phyloP scores from a whole-genome alignment of 2,888 invertebrate genomes.

The Branchinecta sandiegonensis region DNA sequence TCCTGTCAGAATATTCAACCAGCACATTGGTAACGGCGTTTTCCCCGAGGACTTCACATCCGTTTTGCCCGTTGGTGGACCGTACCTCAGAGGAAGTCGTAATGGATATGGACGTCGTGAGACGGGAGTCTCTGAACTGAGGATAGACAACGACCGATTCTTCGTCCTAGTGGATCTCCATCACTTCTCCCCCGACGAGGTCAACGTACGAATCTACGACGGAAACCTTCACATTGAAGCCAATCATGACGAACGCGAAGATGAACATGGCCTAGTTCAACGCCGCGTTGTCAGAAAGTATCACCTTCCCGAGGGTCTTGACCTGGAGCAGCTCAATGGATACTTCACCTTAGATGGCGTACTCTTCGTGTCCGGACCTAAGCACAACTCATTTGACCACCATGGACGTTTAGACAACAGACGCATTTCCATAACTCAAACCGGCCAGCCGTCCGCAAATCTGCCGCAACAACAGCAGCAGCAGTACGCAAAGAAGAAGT shows the following conservation, averaged over 20 bases:
- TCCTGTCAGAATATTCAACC: neutral
- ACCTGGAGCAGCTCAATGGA: neutral
- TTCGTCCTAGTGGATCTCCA: neutral
- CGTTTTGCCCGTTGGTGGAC: neutral
- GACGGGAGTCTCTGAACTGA: conserved; percentile 7
- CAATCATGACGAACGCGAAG: conserved; percentile 4
- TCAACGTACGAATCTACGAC: neutral
- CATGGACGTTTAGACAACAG: neutral
- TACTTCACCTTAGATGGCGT: conserved; percentile 12
- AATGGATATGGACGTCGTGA: neutral
- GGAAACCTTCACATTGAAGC: neutral
- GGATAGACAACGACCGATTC: conserved; percentile 10
- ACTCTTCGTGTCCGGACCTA: neutral
- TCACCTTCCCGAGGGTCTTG: neutral
- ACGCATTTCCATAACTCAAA: neutral
- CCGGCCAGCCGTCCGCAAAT: neutral
- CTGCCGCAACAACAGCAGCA: neutral
- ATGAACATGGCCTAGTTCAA: conserved; percentile 11
- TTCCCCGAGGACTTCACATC: neutral
- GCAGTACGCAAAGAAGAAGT: conserved; percentile 5
- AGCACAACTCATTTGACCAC: conserved; percentile 5
- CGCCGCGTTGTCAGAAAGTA: neutral
- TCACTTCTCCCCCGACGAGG: conserved; percentile 11
- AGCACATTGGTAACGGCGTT: conserved; percentile 8
- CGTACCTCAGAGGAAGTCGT: neutral